These are phyloP conservation scores for Bombyx mori DNA, from an alignment of 1,140 invertebrate genomes.

Conservation along the genomic window DNA sequence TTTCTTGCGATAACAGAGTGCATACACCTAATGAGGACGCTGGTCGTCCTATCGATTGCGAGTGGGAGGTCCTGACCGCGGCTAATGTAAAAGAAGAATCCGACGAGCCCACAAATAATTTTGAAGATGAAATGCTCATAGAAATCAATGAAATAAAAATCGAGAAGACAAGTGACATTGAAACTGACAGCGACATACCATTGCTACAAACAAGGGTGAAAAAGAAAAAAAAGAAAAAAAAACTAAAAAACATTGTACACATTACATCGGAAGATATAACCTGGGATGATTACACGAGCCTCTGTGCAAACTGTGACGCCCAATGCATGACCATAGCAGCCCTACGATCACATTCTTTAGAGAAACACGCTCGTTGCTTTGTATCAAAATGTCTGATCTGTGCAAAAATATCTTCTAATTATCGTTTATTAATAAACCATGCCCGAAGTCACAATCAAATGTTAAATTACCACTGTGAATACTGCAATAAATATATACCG, in stretches of 20 bases:
- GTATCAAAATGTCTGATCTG: slow-evolving; percentile 53
- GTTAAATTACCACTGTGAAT: slow-evolving; percentile 50
- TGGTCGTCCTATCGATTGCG: slow-evolving; percentile 40
- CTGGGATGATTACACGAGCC: slow-evolving; percentile 52
- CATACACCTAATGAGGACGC: background rate
- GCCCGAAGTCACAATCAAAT: slow-evolving; percentile 39
- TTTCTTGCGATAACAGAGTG: too few species aligned
- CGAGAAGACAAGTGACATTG: slow-evolving; percentile 25
- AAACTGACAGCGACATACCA: slow-evolving; percentile 24
- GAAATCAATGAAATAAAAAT: slow-evolving; percentile 16
- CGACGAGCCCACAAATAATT: slow-evolving; percentile 16
- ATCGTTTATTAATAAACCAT: slow-evolving; percentile 45
- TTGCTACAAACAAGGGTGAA: slow-evolving; percentile 4
- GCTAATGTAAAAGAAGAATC: slow-evolving; percentile 43
- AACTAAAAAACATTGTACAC: slow-evolving; percentile 11
- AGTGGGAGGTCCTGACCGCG: slow-evolving; percentile 31
- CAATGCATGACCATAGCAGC: slow-evolving; percentile 48
- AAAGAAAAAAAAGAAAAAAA: slow-evolving; percentile 39
- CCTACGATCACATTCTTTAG: slow-evolving; percentile 45
- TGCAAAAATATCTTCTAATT: slow-evolving; percentile 35
- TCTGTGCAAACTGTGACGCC: slow-evolving; percentile 53
- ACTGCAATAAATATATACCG: slow-evolving; percentile 44
- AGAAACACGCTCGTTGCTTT: slow-evolving; percentile 52
- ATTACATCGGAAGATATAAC: slow-evolving; percentile 14
- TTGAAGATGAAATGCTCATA: slow-evolving; percentile 19